Conservation (phyloP, 2,797 vertebrate genomes). For the Centroberyx gerrardi region DNA sequence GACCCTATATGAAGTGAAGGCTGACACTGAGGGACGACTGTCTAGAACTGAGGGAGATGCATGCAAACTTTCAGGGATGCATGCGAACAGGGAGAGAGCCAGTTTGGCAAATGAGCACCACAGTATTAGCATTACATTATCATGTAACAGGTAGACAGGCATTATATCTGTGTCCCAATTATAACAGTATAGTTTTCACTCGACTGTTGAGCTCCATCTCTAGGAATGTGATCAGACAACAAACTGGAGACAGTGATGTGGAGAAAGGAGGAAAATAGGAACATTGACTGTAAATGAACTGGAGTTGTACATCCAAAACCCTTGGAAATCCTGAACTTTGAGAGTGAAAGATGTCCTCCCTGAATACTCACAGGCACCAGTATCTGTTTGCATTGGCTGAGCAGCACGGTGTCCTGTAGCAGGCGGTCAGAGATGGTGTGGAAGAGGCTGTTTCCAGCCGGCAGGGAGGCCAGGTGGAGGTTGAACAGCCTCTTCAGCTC, state of each 20-base stretch:
- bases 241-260: neutral
- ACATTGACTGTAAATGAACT: neutral
- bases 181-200: neutral
- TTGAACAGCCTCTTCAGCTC: constrained; percentile 98
- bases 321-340: neutral
- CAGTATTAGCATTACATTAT: neutral
- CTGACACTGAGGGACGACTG: neutral
- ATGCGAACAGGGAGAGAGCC: too few species aligned
- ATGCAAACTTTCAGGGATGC: neutral
- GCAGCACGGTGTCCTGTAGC: constrained; percentile 95
- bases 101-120: too few species aligned
- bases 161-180: neutral
- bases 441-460: constrained; percentile 89
- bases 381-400: constrained; percentile 95
- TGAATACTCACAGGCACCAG: constrained; percentile 96
- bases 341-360: neutral
- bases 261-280: neutral
- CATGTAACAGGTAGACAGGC: neutral
- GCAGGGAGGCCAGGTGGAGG: constrained; percentile 95
- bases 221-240: neutral
- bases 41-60: neutral
- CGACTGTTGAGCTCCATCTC: too few species aligned
- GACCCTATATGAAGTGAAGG: neutral
- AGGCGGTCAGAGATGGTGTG: constrained; percentile 94
- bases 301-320: neutral